Base-by-base conservation (phyloP, 2,113 vertebrate genomes). In the Vanacampus margaritifer region DNA sequence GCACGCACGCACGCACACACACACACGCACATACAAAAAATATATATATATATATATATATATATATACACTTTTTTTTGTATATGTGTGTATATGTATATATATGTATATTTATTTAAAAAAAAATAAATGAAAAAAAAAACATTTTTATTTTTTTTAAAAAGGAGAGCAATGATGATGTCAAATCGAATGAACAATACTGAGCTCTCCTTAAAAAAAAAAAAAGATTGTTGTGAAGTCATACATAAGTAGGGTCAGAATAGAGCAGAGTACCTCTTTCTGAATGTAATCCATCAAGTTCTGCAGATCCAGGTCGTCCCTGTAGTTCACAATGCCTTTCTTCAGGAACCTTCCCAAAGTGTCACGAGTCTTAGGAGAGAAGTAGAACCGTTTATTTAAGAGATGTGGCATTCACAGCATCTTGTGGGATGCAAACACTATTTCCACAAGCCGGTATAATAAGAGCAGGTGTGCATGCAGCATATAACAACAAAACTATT, bases 221-320 rank as follows among this genome's bases (percentile, higher is more conserved):
- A n/a, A n/a, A n/a, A n/a, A n/a, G 67, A 68, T 80, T 60, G 69
- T 17, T 75, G 26, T 56, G 14, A 9, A 69, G 65, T 23, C 17
- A 5, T 68, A 1, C 1, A 61, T 23, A 71, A 56, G 2, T 26
- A 50, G 64, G 54, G 45, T 6, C 32, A 32, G 66, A 73, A 53
- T 2, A 61, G 46, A 65, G 43, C 70, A 28, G 12, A 46, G 26
- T 60, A 92, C 92, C 91, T 93, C 90, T 86, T 91, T 90, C 76
- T 93, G 92, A 64, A 91, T 92, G 82, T 91, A 90, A 75, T 93
- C 92, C 88, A 93, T 91, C 79, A 92, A 83, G 83, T 93, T 93
- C 77, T 92, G 91, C 69, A 93, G 85, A 85, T 93, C 91, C 82
- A 91, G 77, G 84, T 93, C 92, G 53, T 93, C 91, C 56, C 90